Conservation (phyloP, 1,140 invertebrate genomes). For the Acromyrmex heyeri region DNA sequence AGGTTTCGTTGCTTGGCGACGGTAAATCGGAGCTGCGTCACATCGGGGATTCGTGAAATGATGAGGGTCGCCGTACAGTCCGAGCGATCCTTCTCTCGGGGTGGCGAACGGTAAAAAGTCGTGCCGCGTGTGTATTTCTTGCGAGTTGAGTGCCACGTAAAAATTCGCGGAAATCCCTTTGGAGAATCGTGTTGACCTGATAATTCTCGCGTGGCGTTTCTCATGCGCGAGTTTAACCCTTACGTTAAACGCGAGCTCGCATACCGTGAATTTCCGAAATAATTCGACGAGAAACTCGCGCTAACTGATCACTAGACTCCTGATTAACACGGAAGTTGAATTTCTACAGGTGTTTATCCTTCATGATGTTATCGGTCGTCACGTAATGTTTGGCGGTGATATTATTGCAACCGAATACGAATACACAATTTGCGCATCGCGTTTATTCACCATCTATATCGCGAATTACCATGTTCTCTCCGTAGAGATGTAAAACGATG, state of each 20-base stretch:
- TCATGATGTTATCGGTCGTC: not conserved
- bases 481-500: conserved; percentile 28
- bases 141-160: not conserved
- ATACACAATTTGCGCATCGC: not conserved
- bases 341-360: not conserved
- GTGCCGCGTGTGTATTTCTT: not conserved
- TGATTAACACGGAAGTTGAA: conserved; percentile 15
- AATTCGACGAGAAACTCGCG: not conserved
- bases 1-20: conserved; percentile 70
- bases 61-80: conserved; percentile 62
- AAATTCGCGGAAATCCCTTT: not conserved
- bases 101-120: conserved; percentile 13
- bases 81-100: conserved; percentile 29
- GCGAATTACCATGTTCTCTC: not conserved
- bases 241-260: conserved; percentile 24
- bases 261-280: not conserved
- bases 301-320: not conserved
- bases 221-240: conserved; percentile 35
- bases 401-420: not conserved
- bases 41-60: conserved; percentile 30
- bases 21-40: conserved; percentile 65
- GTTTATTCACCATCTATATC: not conserved
- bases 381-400: too few species aligned
- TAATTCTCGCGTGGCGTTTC: not conserved
- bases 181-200: not conserved